Evolutionary conservation across 2,888 invertebrate species (phyloP).

Genomic region (Dryobotodes eremita): DNA sequence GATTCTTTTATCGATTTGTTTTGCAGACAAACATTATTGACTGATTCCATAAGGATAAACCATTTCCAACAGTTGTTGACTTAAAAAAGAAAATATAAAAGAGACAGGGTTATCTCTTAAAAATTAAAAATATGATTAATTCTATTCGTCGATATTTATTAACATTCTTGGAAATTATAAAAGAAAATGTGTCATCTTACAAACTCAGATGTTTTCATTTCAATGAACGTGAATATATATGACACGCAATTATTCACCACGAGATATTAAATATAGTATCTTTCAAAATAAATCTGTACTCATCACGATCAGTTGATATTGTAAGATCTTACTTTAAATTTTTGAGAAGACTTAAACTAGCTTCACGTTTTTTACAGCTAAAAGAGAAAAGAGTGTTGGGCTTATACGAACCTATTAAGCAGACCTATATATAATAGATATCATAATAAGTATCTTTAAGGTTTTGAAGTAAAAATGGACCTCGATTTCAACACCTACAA

Average conservation of each 20-base stretch:
- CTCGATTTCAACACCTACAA: background rate
- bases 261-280: constrained; percentile 8
- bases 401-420: background rate
- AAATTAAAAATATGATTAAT: background rate
- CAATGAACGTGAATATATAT: constrained; percentile 19
- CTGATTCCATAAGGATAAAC: background rate
- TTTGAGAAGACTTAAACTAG: background rate
- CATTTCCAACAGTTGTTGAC: background rate
- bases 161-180: constrained; percentile 32
- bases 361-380: background rate
- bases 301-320: constrained; percentile 19
- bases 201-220: constrained; percentile 48
- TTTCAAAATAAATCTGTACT: constrained; percentile 15
- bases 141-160: constrained; percentile 10
- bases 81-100: background rate
- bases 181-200: constrained; percentile 33
- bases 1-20: no score
- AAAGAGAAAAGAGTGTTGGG: background rate
- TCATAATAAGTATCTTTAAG: background rate
- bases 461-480: background rate
- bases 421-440: no score
- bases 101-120: constrained; percentile 15
- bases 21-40: background rate
- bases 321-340: background rate
- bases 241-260: constrained; percentile 48